These are phyloP conservation scores for Mormyrus iriodes DNA, from an alignment of 2,113 vertebrate genomes.

Conservation along the genomic window DNA sequence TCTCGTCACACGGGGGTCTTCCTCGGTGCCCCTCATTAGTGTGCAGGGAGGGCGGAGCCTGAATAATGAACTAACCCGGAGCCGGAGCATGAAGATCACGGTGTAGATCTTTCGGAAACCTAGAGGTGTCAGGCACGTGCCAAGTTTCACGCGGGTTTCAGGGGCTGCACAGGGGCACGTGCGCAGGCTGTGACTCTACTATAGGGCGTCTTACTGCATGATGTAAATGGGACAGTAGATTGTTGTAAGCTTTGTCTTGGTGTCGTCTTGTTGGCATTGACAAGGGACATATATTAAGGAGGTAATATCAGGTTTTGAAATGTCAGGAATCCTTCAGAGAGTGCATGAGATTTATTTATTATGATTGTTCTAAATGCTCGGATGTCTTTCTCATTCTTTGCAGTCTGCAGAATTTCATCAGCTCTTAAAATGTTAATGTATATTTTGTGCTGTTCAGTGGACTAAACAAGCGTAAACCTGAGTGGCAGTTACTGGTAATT, in stretches of 20 bases:
- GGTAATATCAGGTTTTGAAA: neutral
- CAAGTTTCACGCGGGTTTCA: neutral
- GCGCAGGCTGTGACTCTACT: neutral
- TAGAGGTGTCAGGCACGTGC: neutral
- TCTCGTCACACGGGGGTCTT: neutral
- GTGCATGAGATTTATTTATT: neutral
- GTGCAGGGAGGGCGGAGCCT: neutral
- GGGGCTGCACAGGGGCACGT: neutral
- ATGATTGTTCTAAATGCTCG: neutral
- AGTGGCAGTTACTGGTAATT: neutral
- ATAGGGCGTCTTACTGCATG: neutral
- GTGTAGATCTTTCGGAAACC: neutral
- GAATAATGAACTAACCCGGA: neutral
- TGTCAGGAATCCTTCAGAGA: neutral
- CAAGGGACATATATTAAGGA: neutral
- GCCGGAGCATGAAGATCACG: neutral
- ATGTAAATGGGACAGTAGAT: neutral
- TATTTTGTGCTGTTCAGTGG: neutral
- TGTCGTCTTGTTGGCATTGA: neutral
- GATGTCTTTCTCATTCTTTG: neutral
- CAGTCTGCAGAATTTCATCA: neutral
- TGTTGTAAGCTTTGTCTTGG: neutral
- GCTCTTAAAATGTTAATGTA: neutral
- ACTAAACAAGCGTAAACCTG: neutral
- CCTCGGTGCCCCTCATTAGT: neutral